Evolutionary conservation across 1,140 invertebrate genomes (phyloP).

Genomic region (Bombus superbus): DNA sequence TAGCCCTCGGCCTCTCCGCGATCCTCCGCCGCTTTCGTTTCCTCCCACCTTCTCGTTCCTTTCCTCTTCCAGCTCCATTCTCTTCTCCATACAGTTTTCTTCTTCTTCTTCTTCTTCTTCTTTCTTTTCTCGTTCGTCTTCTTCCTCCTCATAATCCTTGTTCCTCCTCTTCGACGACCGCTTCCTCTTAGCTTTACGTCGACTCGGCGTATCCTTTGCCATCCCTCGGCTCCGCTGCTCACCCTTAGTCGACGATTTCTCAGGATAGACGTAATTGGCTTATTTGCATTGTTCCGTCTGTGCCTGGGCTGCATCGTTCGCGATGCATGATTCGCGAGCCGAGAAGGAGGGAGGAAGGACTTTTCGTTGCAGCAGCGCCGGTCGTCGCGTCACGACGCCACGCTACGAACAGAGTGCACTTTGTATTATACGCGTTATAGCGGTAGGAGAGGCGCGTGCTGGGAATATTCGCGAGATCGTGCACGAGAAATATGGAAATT

Average conservation of each 20-base stretch:
- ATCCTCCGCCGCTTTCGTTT: slow-evolving; percentile 36
- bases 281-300: slow-evolving; percentile 73
- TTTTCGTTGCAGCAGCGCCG: background rate
- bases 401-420: slow-evolving; percentile 23
- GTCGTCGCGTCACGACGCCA: slow-evolving; percentile 30
- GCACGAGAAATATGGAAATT: slow-evolving; percentile 36
- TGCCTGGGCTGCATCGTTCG: slow-evolving; percentile 62
- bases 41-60: background rate
- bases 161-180: background rate
- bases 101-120: background rate
- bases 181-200: background rate
- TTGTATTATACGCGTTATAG: background rate
- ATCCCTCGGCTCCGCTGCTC: background rate
- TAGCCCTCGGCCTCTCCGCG: slow-evolving; percentile 46
- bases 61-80: background rate
- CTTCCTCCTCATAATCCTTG: background rate
- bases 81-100: background rate
- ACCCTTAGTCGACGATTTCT: slow-evolving; percentile 68
- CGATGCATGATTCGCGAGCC: background rate
- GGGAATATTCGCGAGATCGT: background rate
- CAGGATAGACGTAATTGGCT: slow-evolving; percentile 77
- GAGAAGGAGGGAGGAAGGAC: slow-evolving; percentile 12
- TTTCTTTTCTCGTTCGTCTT: background rate
- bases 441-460: background rate
- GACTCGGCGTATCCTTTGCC: background rate